phyloP scores from a whole-genome alignment of 1,140 invertebrate species.

The Acyrthosiphon pisum region DNA sequence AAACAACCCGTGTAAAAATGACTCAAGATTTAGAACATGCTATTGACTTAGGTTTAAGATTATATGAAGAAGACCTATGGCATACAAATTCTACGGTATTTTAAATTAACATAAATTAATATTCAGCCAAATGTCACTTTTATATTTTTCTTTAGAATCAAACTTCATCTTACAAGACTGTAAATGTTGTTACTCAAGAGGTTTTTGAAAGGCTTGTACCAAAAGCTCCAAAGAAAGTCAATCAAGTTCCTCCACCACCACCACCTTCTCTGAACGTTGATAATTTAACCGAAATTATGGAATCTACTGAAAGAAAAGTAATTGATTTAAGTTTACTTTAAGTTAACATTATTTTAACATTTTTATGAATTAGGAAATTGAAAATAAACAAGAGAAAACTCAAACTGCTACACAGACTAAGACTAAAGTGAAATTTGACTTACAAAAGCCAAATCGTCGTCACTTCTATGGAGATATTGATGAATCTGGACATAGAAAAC shows the following conservation, averaged over 20 bases:
- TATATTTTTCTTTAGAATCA: constrained; percentile 57
- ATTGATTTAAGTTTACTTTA: constrained; percentile 14
- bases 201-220: constrained; percentile 84
- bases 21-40: constrained; percentile 90
- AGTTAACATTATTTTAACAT: neutral
- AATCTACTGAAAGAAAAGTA: constrained; percentile 46
- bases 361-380: constrained; percentile 64
- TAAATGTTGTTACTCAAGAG: constrained; percentile 89
- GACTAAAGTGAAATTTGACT: constrained; percentile 62
- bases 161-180: constrained; percentile 77
- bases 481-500: constrained; percentile 59
- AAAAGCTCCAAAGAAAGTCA: constrained; percentile 68
- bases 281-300: constrained; percentile 55
- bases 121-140: neutral
- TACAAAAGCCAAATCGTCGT: constrained; percentile 45
- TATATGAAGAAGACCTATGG: constrained; percentile 86
- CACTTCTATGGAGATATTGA: constrained; percentile 54
- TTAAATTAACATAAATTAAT: constrained; percentile 10
- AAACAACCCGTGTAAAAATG: constrained; percentile 85
- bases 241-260: constrained; percentile 80
- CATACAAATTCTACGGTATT: constrained; percentile 60
- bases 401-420: constrained; percentile 63
- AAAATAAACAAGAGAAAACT: constrained; percentile 74
- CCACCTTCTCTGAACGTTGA: constrained; percentile 64
- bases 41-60: constrained; percentile 93